phyloP scores from a whole-genome alignment of 2,888 invertebrate genomes.

The Eupithecia dodoneata region DNA sequence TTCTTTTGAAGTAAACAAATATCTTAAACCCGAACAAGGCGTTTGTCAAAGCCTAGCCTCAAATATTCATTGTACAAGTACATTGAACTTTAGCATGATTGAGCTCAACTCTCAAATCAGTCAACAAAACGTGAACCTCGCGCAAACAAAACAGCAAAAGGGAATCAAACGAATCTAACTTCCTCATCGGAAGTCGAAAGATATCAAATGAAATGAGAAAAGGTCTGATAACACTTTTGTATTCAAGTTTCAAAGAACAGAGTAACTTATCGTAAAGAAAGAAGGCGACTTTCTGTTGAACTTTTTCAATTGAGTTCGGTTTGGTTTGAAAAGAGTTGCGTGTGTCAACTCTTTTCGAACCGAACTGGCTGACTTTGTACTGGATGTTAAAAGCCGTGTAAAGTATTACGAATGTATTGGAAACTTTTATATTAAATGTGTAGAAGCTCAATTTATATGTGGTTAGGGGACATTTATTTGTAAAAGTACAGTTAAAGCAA shows the following conservation, averaged over 20 bases:
- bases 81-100: slow-evolving; percentile 4
- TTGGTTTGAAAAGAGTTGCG: slow-evolving; percentile 3
- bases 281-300: background rate
- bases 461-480: background rate
- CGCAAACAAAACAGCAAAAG: slow-evolving; percentile 6
- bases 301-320: slow-evolving; percentile 19
- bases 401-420: background rate
- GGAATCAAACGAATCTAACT: slow-evolving; percentile 8
- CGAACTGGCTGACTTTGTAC: background rate
- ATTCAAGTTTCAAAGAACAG: slow-evolving; percentile 17
- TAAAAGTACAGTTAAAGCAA: background rate
- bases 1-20: too few species aligned
- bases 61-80: background rate
- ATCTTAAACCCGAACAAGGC: too few species aligned
- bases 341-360: background rate
- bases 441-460: background rate
- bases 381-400: background rate
- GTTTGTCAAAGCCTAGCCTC: background rate
- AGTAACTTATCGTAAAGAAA: slow-evolving; percentile 7
- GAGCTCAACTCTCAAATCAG: background rate
- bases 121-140: background rate
- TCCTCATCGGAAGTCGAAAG: slow-evolving; percentile 13
- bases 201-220: slow-evolving; percentile 18
- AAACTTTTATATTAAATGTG: background rate
- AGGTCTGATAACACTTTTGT: slow-evolving; percentile 12